Conservation (phyloP, 2,113 vertebrate genomes). For the Ctenodactylus gundi region DNA sequence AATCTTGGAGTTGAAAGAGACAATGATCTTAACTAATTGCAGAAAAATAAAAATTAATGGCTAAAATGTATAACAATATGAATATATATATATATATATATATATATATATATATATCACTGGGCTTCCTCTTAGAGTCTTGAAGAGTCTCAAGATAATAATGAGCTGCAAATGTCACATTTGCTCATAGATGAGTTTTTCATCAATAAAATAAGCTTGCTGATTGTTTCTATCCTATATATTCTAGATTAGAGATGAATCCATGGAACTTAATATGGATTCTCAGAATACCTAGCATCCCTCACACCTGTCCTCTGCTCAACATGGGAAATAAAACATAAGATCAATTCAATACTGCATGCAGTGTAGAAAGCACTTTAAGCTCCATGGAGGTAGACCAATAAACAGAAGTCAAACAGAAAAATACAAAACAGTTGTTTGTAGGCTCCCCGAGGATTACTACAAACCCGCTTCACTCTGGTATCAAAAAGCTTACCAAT, state of each 20-base stretch:
- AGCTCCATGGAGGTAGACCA: background rate
- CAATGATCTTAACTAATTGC: background rate
- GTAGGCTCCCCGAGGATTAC: background rate
- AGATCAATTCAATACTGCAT: background rate
- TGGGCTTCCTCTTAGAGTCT: background rate
- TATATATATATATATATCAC: too few relatives aligned
- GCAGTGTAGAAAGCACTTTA: background rate
- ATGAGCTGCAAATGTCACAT: background rate
- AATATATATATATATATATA: too few relatives aligned
- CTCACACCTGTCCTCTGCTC: background rate
- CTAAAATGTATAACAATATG: background rate
- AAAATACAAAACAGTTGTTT: background rate
- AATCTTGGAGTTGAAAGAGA: background rate
- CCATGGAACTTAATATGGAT: background rate
- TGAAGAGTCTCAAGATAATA: background rate
- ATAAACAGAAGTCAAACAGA: conserved; percentile 6
- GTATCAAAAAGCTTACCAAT: background rate
- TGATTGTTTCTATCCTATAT: too few relatives aligned
- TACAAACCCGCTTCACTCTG: background rate
- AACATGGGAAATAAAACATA: background rate
- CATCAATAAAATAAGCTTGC: background rate
- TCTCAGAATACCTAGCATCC: background rate
- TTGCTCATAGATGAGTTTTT: background rate
- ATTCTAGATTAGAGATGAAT: background rate
- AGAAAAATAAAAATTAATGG: background rate